These are phyloP conservation scores for Malacoctenus gilli DNA, from an alignment of 2,797 vertebrate genomes.

Conservation along the genomic window DNA sequence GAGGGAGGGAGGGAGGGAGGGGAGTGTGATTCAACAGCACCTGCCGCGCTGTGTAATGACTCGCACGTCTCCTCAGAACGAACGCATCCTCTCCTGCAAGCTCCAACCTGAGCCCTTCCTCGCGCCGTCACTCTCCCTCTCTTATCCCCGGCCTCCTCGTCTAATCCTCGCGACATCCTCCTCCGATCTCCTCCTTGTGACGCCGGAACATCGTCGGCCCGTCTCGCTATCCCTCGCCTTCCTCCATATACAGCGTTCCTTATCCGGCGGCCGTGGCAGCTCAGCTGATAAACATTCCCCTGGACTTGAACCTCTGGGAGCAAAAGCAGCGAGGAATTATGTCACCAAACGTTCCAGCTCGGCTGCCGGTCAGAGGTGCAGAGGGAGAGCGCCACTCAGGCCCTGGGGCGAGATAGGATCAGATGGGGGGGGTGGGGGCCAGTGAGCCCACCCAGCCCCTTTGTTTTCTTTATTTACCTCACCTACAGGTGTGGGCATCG, in stretches of 20 bases:
- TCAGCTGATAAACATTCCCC: constrained; percentile 7
- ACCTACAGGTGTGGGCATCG: constrained; percentile 14
- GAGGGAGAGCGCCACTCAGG: no score
- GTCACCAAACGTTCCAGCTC: constrained; percentile 23
- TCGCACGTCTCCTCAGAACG: constrained; percentile 40
- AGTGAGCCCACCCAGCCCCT: no score
- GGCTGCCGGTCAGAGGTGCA: constrained; percentile 5
- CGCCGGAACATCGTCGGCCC: constrained; percentile 1
- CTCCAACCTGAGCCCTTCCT: constrained; percentile 26
- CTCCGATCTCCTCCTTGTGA: neutral
- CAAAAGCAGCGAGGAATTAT: constrained; percentile 14
- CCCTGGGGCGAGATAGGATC: no score
- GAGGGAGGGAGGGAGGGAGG: constrained; percentile 26
- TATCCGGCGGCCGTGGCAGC: neutral
- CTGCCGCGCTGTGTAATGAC: constrained; percentile 50
- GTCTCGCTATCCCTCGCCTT: neutral
- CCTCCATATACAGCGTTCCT: constrained; percentile 11
- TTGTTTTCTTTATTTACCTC: constrained; percentile 2
- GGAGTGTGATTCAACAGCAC: constrained; percentile 42
- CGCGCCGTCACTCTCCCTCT: constrained; percentile 35
- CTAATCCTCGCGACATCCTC: constrained; percentile 10
- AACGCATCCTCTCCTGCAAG: constrained; percentile 38
- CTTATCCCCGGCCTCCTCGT: constrained; percentile 20
- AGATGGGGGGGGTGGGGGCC: neutral
- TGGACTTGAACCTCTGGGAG: neutral